Percentiles rank a stretch among this genome's conserved stretches.
phyloP scores from a whole-genome alignment of 2,797 vertebrate genomes.

The Sebastes matsubarae region DNA sequence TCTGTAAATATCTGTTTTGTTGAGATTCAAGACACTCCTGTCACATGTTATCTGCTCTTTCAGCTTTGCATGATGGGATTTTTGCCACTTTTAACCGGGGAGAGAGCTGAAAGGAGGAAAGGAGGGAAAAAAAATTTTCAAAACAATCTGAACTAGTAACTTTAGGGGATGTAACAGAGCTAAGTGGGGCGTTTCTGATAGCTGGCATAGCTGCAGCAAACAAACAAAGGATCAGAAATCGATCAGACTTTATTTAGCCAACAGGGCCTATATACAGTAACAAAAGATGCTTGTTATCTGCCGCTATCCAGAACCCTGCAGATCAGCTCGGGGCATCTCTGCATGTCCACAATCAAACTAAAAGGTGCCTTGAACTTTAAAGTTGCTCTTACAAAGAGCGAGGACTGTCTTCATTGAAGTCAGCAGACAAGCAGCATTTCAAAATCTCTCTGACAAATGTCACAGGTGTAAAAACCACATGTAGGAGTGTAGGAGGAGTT shows the following conservation, averaged over 20 bases:
- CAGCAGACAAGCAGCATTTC: background rate
- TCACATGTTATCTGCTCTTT: background rate
- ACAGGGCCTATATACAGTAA: background rate
- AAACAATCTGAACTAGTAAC: background rate
- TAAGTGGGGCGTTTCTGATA: background rate
- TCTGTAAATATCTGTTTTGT: background rate
- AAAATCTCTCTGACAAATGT: background rate
- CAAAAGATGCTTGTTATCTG: background rate
- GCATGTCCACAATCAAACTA: background rate
- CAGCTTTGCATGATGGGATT: background rate
- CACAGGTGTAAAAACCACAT: slow-evolving; percentile 26
- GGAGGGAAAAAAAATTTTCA: background rate
- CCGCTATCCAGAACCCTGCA: background rate
- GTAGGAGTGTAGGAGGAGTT: background rate
- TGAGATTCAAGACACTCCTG: background rate
- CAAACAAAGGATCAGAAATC: slow-evolving; percentile 12
- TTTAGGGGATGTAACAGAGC: background rate
- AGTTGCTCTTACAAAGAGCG: background rate
- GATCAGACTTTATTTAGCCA: slow-evolving; percentile 11
- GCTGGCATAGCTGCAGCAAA: slow-evolving; percentile 13
- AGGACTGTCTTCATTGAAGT: background rate
- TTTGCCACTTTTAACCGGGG: background rate
- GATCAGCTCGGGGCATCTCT: background rate
- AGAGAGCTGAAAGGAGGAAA: background rate
- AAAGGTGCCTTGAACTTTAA: background rate